These are phyloP conservation scores for Petrocephalus sullivani DNA, from an alignment of 2,797 vertebrate species.

Conservation along the genomic window DNA sequence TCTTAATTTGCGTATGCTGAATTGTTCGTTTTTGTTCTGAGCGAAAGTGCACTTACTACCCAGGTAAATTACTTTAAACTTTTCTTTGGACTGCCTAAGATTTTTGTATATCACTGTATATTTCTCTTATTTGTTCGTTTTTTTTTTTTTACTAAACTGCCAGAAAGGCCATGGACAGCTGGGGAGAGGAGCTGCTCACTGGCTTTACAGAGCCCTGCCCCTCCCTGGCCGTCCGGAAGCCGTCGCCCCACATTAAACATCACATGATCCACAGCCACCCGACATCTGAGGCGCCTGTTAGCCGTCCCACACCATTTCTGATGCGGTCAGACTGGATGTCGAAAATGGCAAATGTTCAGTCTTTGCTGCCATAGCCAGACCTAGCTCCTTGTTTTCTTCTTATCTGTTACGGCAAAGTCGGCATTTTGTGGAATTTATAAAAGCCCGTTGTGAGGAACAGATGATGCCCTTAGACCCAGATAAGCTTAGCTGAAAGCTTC, in stretches of 20 bases:
- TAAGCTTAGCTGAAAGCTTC: background rate
- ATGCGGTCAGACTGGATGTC: background rate
- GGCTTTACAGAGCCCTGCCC: background rate
- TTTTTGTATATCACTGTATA: no score
- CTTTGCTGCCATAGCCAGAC: background rate
- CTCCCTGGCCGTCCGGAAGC: constrained; percentile 44
- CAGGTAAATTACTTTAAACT: no score
- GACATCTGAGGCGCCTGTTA: background rate
- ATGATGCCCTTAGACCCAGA: background rate
- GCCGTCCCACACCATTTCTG: background rate
- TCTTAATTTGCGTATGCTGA: no score
- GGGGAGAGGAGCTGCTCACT: background rate
- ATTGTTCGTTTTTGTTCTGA: no score
- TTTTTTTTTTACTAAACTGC: background rate
- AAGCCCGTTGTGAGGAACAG: background rate
- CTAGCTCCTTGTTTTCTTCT: background rate
- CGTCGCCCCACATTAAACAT: background rate
- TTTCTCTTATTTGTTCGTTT: background rate
- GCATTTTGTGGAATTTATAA: background rate
- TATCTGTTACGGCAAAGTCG: background rate
- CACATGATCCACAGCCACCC: background rate
- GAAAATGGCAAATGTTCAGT: background rate
- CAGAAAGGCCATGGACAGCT: background rate
- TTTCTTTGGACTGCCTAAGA: no score
- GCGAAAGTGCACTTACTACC: no score